Evolutionary conservation across 2,113 vertebrate species (phyloP).

Genomic region (Cettia cetti): DNA sequence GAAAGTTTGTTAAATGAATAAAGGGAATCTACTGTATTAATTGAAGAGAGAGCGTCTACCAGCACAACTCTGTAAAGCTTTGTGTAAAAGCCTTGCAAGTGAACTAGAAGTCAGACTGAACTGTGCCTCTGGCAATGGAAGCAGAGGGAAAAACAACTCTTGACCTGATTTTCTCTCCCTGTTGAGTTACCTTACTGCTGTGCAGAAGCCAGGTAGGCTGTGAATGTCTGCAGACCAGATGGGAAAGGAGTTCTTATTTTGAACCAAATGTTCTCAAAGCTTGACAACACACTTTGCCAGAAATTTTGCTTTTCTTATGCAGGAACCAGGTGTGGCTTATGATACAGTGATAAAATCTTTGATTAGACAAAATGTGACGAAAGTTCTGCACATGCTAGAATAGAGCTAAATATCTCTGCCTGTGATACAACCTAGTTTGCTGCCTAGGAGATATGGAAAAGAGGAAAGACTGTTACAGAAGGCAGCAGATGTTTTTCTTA

Average conservation of each 20-base stretch:
- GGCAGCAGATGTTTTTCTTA: constrained; percentile 41
- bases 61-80: background rate
- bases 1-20: background rate
- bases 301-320: constrained; percentile 19
- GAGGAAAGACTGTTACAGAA: background rate
- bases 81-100: background rate
- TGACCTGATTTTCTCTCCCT: constrained; percentile 45
- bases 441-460: constrained; percentile 14
- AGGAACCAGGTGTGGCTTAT: constrained; percentile 40
- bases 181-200: background rate
- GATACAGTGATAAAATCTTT: constrained; percentile 40
- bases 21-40: background rate
- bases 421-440: background rate
- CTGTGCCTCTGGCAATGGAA: background rate
- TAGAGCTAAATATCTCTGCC: background rate
- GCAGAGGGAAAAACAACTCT: constrained; percentile 30
- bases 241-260: background rate
- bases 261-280: background rate
- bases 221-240: background rate
- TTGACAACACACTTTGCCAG: constrained; percentile 4
- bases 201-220: background rate
- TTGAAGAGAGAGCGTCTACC: background rate
- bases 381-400: background rate
- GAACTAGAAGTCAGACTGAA: background rate
- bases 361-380: constrained; percentile 7